Percentiles rank a stretch among this genome's conserved stretches.
These are phyloP conservation scores for Scaptomyza hsui DNA, from an alignment of 1,140 invertebrate species.

Conservation along the genomic window DNA sequence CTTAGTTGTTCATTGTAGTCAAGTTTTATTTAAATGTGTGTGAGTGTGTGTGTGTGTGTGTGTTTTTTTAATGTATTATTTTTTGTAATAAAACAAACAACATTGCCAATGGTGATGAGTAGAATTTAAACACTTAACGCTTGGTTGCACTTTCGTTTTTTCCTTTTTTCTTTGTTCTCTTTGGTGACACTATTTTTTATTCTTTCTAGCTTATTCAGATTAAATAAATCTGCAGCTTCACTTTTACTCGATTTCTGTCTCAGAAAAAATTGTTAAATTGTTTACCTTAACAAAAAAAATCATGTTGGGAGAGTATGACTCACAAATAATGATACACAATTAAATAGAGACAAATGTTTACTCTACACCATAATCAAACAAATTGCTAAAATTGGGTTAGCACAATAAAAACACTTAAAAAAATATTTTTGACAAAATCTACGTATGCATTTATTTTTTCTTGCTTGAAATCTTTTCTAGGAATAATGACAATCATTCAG, in stretches of 20 bases:
- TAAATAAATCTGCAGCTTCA: no score
- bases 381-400: neutral
- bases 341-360: neutral
- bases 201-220: neutral
- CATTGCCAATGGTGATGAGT: neutral
- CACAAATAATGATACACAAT: neutral
- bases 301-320: neutral
- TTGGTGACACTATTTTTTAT: neutral
- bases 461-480: neutral
- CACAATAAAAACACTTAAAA: no score
- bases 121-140: conserved; percentile 5
- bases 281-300: neutral
- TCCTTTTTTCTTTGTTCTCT: neutral
- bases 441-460: no score
- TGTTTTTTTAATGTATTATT: neutral
- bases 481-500: neutral
- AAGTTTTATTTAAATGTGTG: neutral
- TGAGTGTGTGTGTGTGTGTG: neutral
- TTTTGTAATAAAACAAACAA: conserved; percentile 9
- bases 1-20: no score
- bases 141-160: neutral
- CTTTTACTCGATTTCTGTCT: neutral
- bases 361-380: neutral
- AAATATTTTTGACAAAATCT: no score
- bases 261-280: neutral